A percentile compares a stretch with the other conserved stretches of the same genome.
phyloP scores from a whole-genome alignment of 2,888 invertebrate species.

The Hyposoter didymator region DNA sequence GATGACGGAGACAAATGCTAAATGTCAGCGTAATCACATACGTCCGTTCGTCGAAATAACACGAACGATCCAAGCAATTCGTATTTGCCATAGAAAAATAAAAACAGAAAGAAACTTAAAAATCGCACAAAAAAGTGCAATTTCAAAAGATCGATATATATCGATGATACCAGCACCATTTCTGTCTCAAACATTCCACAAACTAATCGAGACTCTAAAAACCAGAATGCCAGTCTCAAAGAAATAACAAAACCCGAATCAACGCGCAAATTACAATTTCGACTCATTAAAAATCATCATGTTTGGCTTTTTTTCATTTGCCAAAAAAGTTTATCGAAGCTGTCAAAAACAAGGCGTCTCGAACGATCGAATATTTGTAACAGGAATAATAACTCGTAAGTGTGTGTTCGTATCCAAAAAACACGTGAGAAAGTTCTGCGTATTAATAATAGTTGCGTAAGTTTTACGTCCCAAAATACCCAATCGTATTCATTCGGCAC shows the following conservation, averaged over 20 bases:
- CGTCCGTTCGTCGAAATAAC: conserved; percentile 6
- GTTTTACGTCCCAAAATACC: conserved; percentile 63
- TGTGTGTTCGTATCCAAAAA: conserved; percentile 59
- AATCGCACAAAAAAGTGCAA: conserved; percentile 46
- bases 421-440: conserved; percentile 67
- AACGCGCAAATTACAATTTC: conserved; percentile 20
- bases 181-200: conserved; percentile 68
- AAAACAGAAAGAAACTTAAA: background rate
- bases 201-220: conserved; percentile 55
- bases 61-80: conserved; percentile 37
- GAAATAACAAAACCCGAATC: background rate
- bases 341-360: conserved; percentile 59
- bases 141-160: conserved; percentile 39
- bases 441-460: conserved; percentile 69
- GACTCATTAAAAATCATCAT: conserved; percentile 35
- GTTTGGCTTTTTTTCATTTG: conserved; percentile 31
- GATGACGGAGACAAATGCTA: conserved; percentile 53
- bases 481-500: conserved; percentile 41
- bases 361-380: conserved; percentile 67
- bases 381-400: conserved; percentile 56
- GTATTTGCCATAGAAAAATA: conserved; percentile 29
- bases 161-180: conserved; percentile 49
- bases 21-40: conserved; percentile 33
- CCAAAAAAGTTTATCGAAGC: conserved; percentile 2
- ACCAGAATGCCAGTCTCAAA: background rate